A percentile compares a stretch with the other conserved stretches of the same genome.
These are phyloP conservation scores for Nesometra sesokonis DNA, from an alignment of 35 echinoderm and acorn worm species.

Conservation along the genomic window DNA sequence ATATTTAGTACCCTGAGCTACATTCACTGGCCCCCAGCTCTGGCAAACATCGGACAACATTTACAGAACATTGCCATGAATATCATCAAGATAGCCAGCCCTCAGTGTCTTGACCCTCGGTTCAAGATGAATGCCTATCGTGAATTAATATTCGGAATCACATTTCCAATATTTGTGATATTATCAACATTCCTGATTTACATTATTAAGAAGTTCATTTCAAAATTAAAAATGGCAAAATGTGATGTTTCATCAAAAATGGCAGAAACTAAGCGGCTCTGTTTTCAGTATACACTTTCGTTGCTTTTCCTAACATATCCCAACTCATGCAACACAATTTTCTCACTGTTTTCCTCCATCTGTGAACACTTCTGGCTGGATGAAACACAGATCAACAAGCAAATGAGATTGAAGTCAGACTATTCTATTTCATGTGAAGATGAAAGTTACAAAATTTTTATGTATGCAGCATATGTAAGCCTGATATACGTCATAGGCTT, in stretches of 20 bases:
- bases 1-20: not conserved
- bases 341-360: not conserved
- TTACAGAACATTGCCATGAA: not conserved
- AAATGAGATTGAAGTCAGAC: not conserved
- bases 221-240: not conserved
- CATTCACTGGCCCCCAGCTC: not conserved
- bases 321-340: not conserved
- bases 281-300: not conserved
- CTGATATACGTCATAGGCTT: not conserved
- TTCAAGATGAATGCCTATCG: not conserved
- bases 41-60: not conserved
- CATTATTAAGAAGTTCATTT: not conserved
- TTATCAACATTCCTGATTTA: not conserved
- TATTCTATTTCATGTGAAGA: not conserved
- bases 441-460: not conserved
- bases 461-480: not conserved
- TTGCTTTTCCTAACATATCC: not conserved
- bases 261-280: not conserved
- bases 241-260: not conserved
- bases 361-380: not conserved
- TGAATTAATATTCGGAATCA: not conserved
- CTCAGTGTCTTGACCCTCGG: not conserved
- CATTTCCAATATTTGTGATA: not conserved
- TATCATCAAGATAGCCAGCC: not conserved
- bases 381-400: not conserved